Conservation (phyloP, 2,888 invertebrate species). For the Glaucopsyche alexis region DNA sequence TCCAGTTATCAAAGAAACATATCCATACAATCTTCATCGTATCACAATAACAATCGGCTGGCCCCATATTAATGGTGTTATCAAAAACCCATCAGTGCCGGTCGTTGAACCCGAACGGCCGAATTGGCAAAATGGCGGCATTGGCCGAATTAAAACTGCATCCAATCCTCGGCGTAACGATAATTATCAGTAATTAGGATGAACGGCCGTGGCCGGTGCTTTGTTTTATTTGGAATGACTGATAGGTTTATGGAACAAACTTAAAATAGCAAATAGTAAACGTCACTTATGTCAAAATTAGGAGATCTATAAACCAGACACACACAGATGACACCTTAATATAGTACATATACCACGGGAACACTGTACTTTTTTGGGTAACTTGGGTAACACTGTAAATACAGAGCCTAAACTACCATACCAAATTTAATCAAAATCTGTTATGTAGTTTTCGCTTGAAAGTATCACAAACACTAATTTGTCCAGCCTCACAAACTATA, state of each 20-base stretch:
- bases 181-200: conserved; percentile 72
- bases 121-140: conserved; percentile 42
- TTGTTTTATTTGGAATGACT: conserved; percentile 30
- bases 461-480: no score
- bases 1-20: background rate
- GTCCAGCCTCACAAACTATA: no score
- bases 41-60: conserved; percentile 40
- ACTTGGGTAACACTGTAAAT: no score
- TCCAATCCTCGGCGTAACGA: conserved; percentile 54
- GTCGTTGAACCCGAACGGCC: conserved; percentile 53
- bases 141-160: conserved; percentile 73
- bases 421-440: no score
- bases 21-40: conserved; percentile 28
- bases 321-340: background rate
- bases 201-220: conserved; percentile 44
- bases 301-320: background rate
- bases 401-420: no score
- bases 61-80: conserved; percentile 64
- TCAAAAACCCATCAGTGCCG: conserved; percentile 69
- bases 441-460: no score
- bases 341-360: no score
- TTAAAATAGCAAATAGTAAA: background rate
- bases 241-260: background rate
- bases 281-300: background rate
- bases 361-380: no score